phyloP scores from a whole-genome alignment of 2,113 vertebrate genomes.

The Chionomys nivalis region DNA sequence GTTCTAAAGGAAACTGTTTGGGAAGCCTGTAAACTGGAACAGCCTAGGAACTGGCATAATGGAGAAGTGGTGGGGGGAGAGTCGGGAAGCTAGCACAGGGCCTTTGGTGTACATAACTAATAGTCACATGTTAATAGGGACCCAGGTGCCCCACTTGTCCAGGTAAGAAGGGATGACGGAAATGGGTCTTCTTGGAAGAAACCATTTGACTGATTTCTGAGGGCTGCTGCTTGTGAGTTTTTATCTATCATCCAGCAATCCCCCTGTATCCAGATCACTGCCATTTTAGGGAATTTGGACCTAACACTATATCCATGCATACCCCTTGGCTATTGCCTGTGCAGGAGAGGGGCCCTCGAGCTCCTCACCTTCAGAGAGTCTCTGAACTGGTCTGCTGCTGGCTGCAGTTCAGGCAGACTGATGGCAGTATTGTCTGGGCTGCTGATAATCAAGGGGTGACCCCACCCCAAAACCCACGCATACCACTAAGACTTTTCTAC shows the following conservation, averaged over 20 bases:
- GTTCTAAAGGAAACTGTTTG: neutral
- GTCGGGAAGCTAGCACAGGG: neutral
- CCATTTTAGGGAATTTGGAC: neutral
- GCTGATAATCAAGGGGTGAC: constrained; percentile 5
- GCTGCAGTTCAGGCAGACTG: constrained; percentile 24
- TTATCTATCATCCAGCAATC: neutral
- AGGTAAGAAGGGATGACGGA: neutral
- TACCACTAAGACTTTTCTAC: constrained; percentile 44
- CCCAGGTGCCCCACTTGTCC: neutral
- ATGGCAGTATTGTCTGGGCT: constrained; percentile 27
- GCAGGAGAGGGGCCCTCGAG: neutral
- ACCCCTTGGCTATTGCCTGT: neutral
- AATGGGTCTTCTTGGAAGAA: neutral
- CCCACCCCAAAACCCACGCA: neutral
- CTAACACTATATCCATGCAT: neutral
- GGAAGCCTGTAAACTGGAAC: neutral
- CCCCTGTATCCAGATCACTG: no score
- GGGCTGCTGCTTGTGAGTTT: no score
- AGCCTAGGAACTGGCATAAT: neutral
- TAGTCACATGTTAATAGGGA: neutral
- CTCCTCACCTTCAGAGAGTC: neutral
- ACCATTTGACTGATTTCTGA: neutral
- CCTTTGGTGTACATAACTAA: neutral
- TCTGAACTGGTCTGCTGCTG: neutral
- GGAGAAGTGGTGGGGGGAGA: neutral